Conservation (phyloP, 2,888 invertebrate species). For the Cactoblastis cactorum region DNA sequence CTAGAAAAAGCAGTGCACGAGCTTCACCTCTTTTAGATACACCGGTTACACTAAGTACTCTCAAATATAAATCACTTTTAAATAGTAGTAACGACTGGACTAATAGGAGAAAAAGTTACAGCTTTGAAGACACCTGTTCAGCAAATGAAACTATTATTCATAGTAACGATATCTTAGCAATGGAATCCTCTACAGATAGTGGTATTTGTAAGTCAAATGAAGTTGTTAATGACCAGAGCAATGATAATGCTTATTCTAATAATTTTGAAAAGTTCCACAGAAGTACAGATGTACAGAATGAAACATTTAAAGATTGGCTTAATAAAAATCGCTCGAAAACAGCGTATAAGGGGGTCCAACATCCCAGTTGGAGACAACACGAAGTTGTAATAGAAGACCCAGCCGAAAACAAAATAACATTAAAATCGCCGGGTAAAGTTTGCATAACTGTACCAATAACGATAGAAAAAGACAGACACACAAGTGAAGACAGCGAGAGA, state of each 20-base stretch:
- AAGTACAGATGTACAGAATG: constrained; percentile 42
- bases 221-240: constrained; percentile 68
- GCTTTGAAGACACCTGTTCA: constrained; percentile 79
- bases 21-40: constrained; percentile 60
- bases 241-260: constrained; percentile 36
- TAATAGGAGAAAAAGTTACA: constrained; percentile 86
- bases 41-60: constrained; percentile 58
- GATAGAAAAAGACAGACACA: constrained; percentile 43
- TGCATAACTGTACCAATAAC: constrained; percentile 62
- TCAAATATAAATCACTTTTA: constrained; percentile 65
- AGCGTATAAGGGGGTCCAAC: constrained; percentile 43
- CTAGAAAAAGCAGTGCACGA: constrained; percentile 42
- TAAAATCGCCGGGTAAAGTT: constrained; percentile 63
- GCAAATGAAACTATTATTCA: constrained; percentile 49
- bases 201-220: constrained; percentile 87
- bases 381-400: constrained; percentile 44
- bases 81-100: constrained; percentile 82
- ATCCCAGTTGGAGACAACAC: constrained; percentile 39
- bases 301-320: constrained; percentile 67
- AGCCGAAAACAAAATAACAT: constrained; percentile 50
- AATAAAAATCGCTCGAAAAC: constrained; percentile 53
- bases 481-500: constrained; percentile 58
- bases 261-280: constrained; percentile 36
- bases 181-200: constrained; percentile 89
- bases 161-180: constrained; percentile 72